Evolutionary conservation across 2,888 invertebrate species (phyloP), one percentile per base, ranked within the genome.

Genomic region (Embidobia sp.): DNA sequence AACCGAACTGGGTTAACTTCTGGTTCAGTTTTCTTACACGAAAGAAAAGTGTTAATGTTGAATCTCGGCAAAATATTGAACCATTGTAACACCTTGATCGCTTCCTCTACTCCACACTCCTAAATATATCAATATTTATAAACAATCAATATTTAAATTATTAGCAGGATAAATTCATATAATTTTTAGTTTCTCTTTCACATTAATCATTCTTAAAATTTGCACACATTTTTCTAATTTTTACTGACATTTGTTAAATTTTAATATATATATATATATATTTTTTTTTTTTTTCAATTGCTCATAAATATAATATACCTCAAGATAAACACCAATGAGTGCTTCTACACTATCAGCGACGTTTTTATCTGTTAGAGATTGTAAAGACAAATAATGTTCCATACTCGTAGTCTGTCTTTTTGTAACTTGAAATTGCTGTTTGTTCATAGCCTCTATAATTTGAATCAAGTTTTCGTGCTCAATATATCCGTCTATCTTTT

Each of bases 271-370:
- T 40, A 16, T 18, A 40, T 22, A 22, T 22, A 22, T 4, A 22
- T 4, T 4, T 4, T 22, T 22, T 22, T 22, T 22, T 22, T 22
- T 22, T 22, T 22, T 4, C 6, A 22, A 3, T 22, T 22, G 3
- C 3, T 8, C 31, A n/a, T n/a, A 27, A 48, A 35, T 35, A n/a
- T 1, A 10, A 1, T 27, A 10, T 80, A 90, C 90, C 51, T 90
- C 88, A 0, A 96, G 91, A 86, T 95, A 95, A 2, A 92, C 93
- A 0, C 96, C 97, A 49, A 97, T 93, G 2, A 98, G 89, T 0
- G 97, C 95, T 90, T 98, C 98, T 1, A 97, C 94, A 77, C 93
- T 92, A 89, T 98, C 98, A 0, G 97, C 95, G 3, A 95, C 90
- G 44, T 91, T 89, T 92, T 96, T 94, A 85, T 94, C 93, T 0